Base-by-base conservation (phyloP, 2,113 vertebrate species). In the Orycteropus afer region DNA sequence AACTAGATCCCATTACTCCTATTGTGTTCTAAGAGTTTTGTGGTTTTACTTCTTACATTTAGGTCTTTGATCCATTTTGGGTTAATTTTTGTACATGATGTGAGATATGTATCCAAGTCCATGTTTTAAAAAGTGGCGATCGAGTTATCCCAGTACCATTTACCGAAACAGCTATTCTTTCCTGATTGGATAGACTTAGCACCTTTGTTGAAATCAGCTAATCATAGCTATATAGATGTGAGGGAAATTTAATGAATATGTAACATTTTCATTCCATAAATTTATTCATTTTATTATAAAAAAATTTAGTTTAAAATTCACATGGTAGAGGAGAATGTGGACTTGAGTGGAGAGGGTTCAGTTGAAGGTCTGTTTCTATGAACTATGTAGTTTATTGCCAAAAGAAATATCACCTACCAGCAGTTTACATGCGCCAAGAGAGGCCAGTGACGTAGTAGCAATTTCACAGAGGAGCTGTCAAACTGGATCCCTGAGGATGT, bases 321-420 rank as follows among this genome's bases (percentile, higher is more conserved):
- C 57, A 55, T 80, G 59, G 83, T 81, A 74, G 55, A 69, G 81
- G 85, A 94, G 40, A 76, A 80, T 87, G 67, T 78, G 82, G 42
- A 22, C 82, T 94, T 97, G 84, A 88, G 51, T 76, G 59, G 71
- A 84, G n/a, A 93, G 77, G 42, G 84, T 91, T 96, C 94, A 95
- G 0, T 65, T 77, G 40, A 91, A 95, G 94, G 65, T 95, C 77
- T 93, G 22, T 90, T 95, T 96, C 77, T 88, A 7, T 89, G 86
- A 96, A 95, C 76, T 87, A 92, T 84, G 94, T 67, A 74, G 45
- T 89, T 91, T 73, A 29, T 90, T 95, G 92, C 95, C 92, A 97
- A 93, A 90, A 90, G 90, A 95, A 97, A 95, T 93, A 95, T 63
- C 84, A 94, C 84, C 57, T 77, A 74, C 78, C 82, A 90, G 81